phyloP scores from a whole-genome alignment of 2,888 invertebrate species.

The Gastracanthus pulcherrimus region DNA sequence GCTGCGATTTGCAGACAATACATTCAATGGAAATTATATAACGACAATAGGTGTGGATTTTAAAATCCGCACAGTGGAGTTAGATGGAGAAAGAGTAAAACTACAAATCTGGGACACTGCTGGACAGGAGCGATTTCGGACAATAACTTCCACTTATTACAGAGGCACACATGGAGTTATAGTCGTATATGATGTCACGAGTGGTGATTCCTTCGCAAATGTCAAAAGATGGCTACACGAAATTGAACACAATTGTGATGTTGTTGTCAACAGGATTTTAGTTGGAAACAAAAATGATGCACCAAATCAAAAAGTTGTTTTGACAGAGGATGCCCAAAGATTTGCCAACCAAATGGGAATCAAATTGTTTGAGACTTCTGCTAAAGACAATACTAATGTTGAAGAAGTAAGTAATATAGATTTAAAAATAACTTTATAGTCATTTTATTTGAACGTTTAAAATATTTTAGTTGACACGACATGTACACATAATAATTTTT shows the following conservation, averaged over 20 bases:
- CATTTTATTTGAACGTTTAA: background rate
- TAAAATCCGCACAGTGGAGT: constrained; percentile 97
- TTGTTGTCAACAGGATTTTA: constrained; percentile 97
- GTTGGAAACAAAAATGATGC: constrained; percentile 99
- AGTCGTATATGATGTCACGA: constrained; percentile 99
- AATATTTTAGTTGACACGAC: background rate
- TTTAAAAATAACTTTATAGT: background rate
- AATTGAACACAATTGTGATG: constrained; percentile 99
- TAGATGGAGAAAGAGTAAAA: constrained; percentile 94
- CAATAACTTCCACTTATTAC: constrained; percentile 99
- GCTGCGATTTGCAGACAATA: constrained; percentile 98
- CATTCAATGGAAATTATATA: constrained; percentile 98
- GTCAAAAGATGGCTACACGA: constrained; percentile 99
- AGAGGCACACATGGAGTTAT: constrained; percentile 99
- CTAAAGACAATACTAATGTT: constrained; percentile 99
- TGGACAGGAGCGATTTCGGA: constrained; percentile 97
- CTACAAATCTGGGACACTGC: constrained; percentile 99
- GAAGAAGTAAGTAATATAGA: constrained; percentile 93
- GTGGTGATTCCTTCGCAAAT: constrained; percentile 99
- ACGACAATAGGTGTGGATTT: constrained; percentile 99
- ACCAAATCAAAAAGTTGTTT: constrained; percentile 95
- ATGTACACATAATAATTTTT: background rate
- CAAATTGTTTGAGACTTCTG: constrained; percentile 98
- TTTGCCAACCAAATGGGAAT: constrained; percentile 99
- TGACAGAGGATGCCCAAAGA: constrained; percentile 97